A percentile compares a stretch with the other conserved stretches of the same genome.
Conservation (phyloP, 2,888 invertebrate genomes). For the Cancer borealis region DNA sequence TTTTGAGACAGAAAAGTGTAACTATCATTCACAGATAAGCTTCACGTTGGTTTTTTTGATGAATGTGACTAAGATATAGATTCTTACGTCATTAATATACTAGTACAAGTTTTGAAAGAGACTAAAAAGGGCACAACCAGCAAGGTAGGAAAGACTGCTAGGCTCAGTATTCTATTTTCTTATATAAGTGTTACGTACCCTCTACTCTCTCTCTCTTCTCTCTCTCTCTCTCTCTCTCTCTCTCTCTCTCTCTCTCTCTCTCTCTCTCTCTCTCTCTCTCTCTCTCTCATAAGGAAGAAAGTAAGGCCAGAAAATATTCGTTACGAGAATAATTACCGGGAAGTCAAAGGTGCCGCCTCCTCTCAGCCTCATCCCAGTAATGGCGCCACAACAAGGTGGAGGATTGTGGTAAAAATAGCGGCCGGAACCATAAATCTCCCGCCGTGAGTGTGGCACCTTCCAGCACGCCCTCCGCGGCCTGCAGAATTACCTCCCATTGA, state of each 20-base stretch:
- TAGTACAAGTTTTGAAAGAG: too few relatives aligned
- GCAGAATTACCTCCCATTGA: conserved; percentile 61
- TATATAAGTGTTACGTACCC: too few relatives aligned
- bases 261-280: not conserved
- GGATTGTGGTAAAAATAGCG: conserved; percentile 64
- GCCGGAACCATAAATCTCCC: conserved; percentile 20
- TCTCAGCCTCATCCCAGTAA: conserved; percentile 45
- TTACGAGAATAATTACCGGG: conserved; percentile 9
- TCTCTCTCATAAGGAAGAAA: not conserved
- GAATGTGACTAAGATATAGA: too few relatives aligned
- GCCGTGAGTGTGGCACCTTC: conserved; percentile 12
- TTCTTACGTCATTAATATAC: too few relatives aligned
- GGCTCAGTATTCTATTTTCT: too few relatives aligned
- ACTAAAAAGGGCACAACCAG: too few relatives aligned
- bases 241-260: conserved; percentile 1
- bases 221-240: conserved; percentile 17
- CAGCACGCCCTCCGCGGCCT: not conserved
- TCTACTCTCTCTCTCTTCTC: conserved; percentile 26
- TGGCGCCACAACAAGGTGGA: conserved; percentile 51
- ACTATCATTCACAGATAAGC: not conserved
- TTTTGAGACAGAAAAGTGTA: not conserved
- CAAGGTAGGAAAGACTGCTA: too few relatives aligned
- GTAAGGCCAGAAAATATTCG: conserved; percentile 14
- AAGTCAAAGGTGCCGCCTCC: conserved; percentile 50
- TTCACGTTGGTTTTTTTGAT: not conserved